Percentiles rank a stretch among this genome's conserved stretches.
Conservation (phyloP, 2,113 vertebrate species). For the Semnornis frantzii region DNA sequence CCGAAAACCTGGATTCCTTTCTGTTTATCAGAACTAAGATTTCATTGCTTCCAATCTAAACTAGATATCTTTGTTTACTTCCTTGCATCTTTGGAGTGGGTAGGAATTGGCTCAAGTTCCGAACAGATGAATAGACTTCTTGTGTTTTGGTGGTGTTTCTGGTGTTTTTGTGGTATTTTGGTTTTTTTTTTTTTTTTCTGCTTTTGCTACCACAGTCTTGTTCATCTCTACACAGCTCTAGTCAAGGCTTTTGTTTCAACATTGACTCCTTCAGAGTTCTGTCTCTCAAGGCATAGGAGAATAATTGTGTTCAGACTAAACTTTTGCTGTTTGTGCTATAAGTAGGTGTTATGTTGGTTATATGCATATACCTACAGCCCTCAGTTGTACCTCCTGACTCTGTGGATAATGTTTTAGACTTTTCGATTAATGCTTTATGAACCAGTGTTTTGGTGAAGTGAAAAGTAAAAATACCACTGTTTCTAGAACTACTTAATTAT, state of each 20-base stretch:
- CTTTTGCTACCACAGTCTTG: background rate
- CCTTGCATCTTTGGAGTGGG: background rate
- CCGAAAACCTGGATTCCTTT: background rate
- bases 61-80: background rate
- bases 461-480: background rate
- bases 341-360: background rate
- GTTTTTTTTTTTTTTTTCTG: background rate
- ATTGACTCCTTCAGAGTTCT: background rate
- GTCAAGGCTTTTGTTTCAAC: background rate
- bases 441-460: background rate
- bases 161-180: too few species aligned
- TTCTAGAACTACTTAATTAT: background rate
- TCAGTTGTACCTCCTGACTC: background rate
- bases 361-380: too few species aligned
- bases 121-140: background rate
- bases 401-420: background rate
- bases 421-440: background rate
- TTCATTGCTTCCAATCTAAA: background rate
- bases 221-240: background rate
- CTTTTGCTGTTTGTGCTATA: background rate
- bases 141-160: background rate
- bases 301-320: background rate
- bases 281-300: background rate
- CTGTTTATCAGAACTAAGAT: background rate
- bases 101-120: background rate